Conservation (phyloP, 2,797 vertebrate species). For the Danio albolineatus region DNA sequence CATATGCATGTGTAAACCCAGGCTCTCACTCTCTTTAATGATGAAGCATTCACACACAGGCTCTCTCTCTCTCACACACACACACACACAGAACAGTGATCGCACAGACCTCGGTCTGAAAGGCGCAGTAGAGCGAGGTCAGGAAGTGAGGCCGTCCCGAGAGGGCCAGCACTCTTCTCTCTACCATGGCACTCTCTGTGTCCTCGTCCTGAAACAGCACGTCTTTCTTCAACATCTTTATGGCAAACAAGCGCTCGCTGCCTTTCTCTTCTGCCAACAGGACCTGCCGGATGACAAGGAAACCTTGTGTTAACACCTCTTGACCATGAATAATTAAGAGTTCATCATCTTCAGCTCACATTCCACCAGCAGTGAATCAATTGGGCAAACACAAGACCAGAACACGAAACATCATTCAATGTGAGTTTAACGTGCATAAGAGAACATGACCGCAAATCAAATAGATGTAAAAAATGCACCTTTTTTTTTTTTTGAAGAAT, state of each 20-base stretch:
- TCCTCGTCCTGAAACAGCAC: conserved; percentile 94
- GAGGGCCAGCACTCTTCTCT: conserved; percentile 87
- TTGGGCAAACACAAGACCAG: conserved; percentile 6
- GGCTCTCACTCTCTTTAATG: conserved; percentile 1
- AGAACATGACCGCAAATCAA: conserved; percentile 21
- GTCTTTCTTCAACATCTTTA: conserved; percentile 94
- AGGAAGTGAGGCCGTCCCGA: conserved; percentile 87
- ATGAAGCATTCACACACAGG: not conserved
- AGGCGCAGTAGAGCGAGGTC: conserved; percentile 89
- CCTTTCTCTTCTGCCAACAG: conserved; percentile 89
- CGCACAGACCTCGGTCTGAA: conserved; percentile 86
- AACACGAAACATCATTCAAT: conserved; percentile 16
- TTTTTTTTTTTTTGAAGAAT: too few species aligned
- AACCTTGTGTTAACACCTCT: conserved; percentile 22
- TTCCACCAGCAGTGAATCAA: not conserved
- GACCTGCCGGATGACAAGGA: conserved; percentile 74
- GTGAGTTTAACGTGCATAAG: conserved; percentile 9
- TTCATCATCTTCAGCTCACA: conserved; percentile 33
- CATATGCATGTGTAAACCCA: not conserved
- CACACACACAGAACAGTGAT: conserved; percentile 44
- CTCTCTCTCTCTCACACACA: too few species aligned
- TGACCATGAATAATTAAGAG: conserved; percentile 37
- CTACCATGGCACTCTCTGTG: conserved; percentile 91
- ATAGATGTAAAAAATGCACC: too few species aligned
- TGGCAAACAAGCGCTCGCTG: conserved; percentile 86